phyloP scores from a whole-genome alignment of 2,888 invertebrate genomes.

The Heliconius charithonia region DNA sequence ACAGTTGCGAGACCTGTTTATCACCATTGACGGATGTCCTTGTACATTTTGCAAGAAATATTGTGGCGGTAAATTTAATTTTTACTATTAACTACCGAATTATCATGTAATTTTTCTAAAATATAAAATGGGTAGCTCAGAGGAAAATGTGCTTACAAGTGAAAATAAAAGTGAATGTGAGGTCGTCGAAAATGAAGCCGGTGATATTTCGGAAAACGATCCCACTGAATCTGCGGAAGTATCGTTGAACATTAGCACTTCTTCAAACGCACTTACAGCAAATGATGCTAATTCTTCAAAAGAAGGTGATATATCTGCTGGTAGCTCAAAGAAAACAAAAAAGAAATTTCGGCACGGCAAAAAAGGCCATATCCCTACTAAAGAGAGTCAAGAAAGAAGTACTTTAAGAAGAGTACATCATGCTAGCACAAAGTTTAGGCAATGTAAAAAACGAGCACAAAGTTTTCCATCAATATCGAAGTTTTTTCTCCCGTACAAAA shows the following conservation, averaged over 20 bases:
- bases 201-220: slow-evolving; percentile 68
- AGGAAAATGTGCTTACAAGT: slow-evolving; percentile 64
- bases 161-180: slow-evolving; percentile 60
- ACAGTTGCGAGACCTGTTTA: slow-evolving; percentile 79
- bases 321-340: slow-evolving; percentile 70
- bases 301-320: slow-evolving; percentile 63
- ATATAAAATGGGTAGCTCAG: slow-evolving; percentile 74
- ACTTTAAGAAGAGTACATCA: slow-evolving; percentile 73
- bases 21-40: slow-evolving; percentile 82
- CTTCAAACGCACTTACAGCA: slow-evolving; percentile 53
- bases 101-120: slow-evolving; percentile 61
- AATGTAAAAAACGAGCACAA: slow-evolving; percentile 86
- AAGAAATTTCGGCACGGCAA: slow-evolving; percentile 78
- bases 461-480: slow-evolving; percentile 88
- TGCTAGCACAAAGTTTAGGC: slow-evolving; percentile 76
- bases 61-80: slow-evolving; percentile 81
- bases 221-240: slow-evolving; percentile 62
- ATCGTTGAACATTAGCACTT: slow-evolving; percentile 55
- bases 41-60: slow-evolving; percentile 77
- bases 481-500: slow-evolving; percentile 89
- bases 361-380: slow-evolving; percentile 70
- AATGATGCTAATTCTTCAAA: slow-evolving; percentile 66
- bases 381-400: slow-evolving; percentile 72
- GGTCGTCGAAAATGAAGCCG: slow-evolving; percentile 62
- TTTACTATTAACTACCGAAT: slow-evolving; percentile 56